phyloP scores from a whole-genome alignment of 2,888 invertebrate genomes.

The Drosophila multiciliata region DNA sequence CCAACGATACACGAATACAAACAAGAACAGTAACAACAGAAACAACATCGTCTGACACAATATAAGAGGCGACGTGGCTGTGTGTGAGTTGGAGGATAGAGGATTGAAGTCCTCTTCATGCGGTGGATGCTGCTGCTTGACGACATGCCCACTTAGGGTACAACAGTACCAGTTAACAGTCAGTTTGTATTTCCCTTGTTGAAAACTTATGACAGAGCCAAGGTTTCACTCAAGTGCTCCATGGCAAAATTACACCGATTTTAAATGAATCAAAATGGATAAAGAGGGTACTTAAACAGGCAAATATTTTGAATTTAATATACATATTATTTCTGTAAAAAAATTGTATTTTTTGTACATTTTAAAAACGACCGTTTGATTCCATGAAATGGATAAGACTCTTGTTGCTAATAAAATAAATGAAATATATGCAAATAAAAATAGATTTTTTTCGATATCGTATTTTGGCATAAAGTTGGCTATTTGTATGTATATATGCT shows the following conservation, averaged over 20 bases:
- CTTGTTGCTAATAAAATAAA: too few relatives aligned
- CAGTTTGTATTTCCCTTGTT: conserved; percentile 7
- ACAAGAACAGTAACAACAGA: conserved; percentile 17
- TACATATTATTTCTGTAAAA: not conserved
- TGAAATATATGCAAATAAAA: too few relatives aligned
- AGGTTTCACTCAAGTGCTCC: not conserved
- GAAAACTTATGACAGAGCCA: not conserved
- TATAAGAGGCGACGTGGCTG: not conserved
- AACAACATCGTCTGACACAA: not conserved
- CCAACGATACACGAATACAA: conserved; percentile 17
- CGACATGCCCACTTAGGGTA: conserved; percentile 22
- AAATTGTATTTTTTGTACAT: too few relatives aligned
- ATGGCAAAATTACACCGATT: not conserved
- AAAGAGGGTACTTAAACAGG: not conserved
- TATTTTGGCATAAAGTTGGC: too few relatives aligned
- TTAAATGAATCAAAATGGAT: not conserved
- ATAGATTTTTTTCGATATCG: not conserved
- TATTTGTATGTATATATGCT: not conserved
- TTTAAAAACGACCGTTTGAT: not conserved
- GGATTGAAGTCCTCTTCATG: conserved; percentile 11
- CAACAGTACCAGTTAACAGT: conserved; percentile 7
- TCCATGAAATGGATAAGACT: not conserved
- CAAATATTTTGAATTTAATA: not conserved
- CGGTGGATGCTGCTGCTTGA: conserved; percentile 18
- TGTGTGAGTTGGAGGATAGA: conserved; percentile 7